Evolutionary conservation across 2,888 invertebrate genomes (phyloP).

Genomic region (Sthenelais limicola): DNA sequence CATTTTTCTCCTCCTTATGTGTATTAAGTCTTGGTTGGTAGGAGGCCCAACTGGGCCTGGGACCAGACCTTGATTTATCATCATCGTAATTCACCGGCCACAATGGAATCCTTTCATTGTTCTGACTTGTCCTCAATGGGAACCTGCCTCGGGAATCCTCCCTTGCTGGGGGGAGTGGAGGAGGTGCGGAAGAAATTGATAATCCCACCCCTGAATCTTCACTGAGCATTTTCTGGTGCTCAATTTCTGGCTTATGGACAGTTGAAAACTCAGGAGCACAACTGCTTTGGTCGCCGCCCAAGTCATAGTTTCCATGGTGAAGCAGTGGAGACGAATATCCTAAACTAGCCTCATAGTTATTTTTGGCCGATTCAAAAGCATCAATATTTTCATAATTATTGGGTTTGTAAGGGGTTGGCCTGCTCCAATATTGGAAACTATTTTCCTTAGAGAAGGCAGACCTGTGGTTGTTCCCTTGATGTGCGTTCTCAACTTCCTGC

Average conservation of each 20-base stretch:
- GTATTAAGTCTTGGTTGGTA: slow-evolving; percentile 10
- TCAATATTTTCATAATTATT: slow-evolving; percentile 35
- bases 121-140: slow-evolving; percentile 6
- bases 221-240: slow-evolving; percentile 20
- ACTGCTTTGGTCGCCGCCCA: too few relatives aligned
- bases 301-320: too few relatives aligned
- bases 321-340: too few relatives aligned
- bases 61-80: slow-evolving; percentile 6
- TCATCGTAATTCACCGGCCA: background rate
- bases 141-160: slow-evolving; percentile 4
- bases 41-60: slow-evolving; percentile 3
- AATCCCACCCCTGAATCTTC: slow-evolving; percentile 25
- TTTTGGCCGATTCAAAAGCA: slow-evolving; percentile 29
- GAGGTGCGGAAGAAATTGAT: slow-evolving; percentile 15
- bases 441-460: too few relatives aligned
- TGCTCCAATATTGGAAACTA: background rate
- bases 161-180: slow-evolving; percentile 30
- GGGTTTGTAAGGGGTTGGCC: slow-evolving; percentile 26
- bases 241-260: too few relatives aligned
- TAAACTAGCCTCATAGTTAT: too few relatives aligned
- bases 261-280: too few relatives aligned
- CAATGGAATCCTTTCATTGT: slow-evolving; percentile 4
- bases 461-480: too few relatives aligned
- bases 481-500: too few relatives aligned
- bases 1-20: slow-evolving; percentile 2